phyloP scores from a whole-genome alignment of 1,140 invertebrate genomes.

The Drosophila mojavensis region DNA sequence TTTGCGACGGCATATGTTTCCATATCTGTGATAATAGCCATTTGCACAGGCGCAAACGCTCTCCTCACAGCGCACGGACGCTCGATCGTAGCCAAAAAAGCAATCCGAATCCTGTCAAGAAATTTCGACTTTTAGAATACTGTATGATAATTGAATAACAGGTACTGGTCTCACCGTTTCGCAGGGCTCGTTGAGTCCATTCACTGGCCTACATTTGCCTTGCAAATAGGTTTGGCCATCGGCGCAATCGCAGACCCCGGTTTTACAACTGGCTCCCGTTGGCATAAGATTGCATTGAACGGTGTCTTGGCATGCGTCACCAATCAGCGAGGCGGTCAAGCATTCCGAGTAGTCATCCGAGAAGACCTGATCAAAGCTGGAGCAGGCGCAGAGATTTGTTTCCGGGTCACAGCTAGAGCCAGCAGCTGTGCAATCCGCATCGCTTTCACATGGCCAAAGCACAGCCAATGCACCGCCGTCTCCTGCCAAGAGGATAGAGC shows the following conservation, averaged over 20 bases:
- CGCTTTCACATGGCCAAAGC: constrained; percentile 78
- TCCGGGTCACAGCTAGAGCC: constrained; percentile 63
- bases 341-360: constrained; percentile 70
- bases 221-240: constrained; percentile 80
- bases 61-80: constrained; percentile 77
- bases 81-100: constrained; percentile 81
- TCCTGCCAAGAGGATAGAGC: constrained; percentile 37
- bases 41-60: constrained; percentile 79
- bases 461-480: constrained; percentile 62
- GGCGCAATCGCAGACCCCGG: constrained; percentile 83
- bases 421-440: constrained; percentile 73
- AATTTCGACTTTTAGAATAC: neutral
- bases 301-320: constrained; percentile 77
- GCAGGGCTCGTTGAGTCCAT: constrained; percentile 71
- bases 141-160: neutral
- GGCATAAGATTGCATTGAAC: constrained; percentile 84
- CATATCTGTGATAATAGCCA: constrained; percentile 83
- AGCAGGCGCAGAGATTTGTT: constrained; percentile 62
- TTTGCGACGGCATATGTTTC: constrained; percentile 83
- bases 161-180: constrained; percentile 46
- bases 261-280: constrained; percentile 83
- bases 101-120: constrained; percentile 76
- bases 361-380: constrained; percentile 67
- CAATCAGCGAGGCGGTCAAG: constrained; percentile 77
- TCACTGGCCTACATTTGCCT: constrained; percentile 78